Base-by-base conservation (phyloP, 2,797 vertebrate species). In the Linurgus olivaceus region DNA sequence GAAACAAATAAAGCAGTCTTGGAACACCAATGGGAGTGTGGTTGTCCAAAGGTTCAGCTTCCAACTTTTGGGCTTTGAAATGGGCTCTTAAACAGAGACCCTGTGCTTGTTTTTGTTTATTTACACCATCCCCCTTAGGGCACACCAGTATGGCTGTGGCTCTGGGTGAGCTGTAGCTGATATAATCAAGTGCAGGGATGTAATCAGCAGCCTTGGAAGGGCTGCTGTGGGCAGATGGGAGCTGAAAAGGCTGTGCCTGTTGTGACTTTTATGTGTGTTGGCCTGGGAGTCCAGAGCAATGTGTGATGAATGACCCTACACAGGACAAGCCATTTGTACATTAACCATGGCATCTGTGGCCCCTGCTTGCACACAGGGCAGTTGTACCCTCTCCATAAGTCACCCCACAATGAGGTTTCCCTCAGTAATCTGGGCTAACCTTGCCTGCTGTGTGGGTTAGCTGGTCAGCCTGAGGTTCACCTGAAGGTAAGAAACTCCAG, bases 141-240 rank as follows among this genome's bases (percentile, higher is more conserved):
- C 71, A 61, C 87, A 75, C 33, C 33, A 31, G 37, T 24, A 5
- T 29, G 74, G 80, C 75, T 1, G 0, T 3, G 5, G 81, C 85
- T 92, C 88, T 81, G 68, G 61, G 51, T 0, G 3, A 84, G 55
- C 28, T 82, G 75, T 5, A 54, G 82, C 78, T 62, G 24, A 50
- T 20, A 17, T 3, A 78, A 71, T 58, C 71, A 88, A 57, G 59
- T 23, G 61, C 75, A 72, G 75, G 58, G 61, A 51, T 1, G 10
- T 63, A 73, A 95, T 94, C 85, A 94, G 57, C 47, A 63, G 6
- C 0, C 0, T 20, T 96, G 89, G 94, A 93, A 95, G 38, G 66
- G 55, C 17, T 90, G 78, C 40, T 77, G 50, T 76, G 91, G 82
- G 73, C 92, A 94, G 93, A 91, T 94, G 93, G 92, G 90, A 94